Evolutionary conservation across 2,888 invertebrate species (phyloP), one percentile per base, ranked within the genome.

Genomic region (Pseudococcus viburni): DNA sequence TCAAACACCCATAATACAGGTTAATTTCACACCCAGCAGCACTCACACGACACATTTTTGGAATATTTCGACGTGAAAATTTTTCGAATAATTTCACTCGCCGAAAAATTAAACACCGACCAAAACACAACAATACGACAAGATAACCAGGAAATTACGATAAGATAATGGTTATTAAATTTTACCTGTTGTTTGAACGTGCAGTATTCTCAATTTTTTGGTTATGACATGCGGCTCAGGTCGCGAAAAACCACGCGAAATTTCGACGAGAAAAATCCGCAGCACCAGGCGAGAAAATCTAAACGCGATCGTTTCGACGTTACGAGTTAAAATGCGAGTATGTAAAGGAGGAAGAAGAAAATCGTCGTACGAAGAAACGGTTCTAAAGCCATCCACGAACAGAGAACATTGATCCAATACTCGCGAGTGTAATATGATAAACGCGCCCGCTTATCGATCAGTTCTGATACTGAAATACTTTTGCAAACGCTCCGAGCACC

Each of bases 401-500:
- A 88, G 22, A 80, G 88, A 88, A 88, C 88, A 88, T 88, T 88
- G 88, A 88, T 88, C 88, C 88, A 88, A 88, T 88, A 88, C 88
- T 88, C 83, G 88, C 80, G 83, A 86, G 80, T 88, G 88, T 88
- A 88, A 88, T 88, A 88, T 88, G 88, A 88, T 88, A 88, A 88
- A 88, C 88, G 88, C 88, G 88, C 88, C 88, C 80, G 88, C 88
- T 88, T 88, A 88, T 88, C 88, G 88, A 88, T 88, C 88, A 88
- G 88, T 88, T 88, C 88, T 88, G 88, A 88, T 88, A 88, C 88
- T 88, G 88, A 88, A 88, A 88, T 88, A 83, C 88, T 88, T 88
- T 88, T 88, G 88, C 88, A 83, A 88, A 88, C 88, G 88, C 83
- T 55, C 80, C 88, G 55, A 83, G 59, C 88, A 80, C 88, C 88